Conservation (phyloP, 2,888 invertebrate genomes). For the Mesorhabditis spiculigera region DNA sequence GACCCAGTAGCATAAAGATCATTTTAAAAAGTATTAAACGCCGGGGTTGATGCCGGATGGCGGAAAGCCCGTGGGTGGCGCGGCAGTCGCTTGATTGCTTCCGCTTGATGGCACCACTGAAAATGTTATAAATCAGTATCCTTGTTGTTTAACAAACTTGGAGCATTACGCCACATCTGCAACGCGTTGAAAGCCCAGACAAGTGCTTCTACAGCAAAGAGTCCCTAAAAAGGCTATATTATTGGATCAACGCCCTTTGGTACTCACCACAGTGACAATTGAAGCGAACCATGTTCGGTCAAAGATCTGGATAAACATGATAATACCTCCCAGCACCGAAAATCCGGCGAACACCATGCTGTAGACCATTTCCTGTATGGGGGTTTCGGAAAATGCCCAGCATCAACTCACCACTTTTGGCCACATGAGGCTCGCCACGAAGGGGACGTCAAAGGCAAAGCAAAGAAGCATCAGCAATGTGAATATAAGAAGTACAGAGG, state of each 20-base stretch:
- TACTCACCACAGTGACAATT: not conserved
- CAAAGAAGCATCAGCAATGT: not conserved
- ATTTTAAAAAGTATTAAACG: not conserved
- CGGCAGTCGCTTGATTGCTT: not conserved
- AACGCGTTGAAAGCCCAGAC: constrained; percentile 3
- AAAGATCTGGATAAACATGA: not conserved
- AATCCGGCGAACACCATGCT: not conserved
- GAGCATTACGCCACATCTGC: not conserved
- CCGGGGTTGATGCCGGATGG: not conserved
- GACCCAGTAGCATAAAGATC: no score
- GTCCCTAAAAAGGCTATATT: not conserved
- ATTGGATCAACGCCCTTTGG: not conserved
- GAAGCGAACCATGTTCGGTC: not conserved
- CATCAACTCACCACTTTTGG: not conserved
- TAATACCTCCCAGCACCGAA: not conserved
- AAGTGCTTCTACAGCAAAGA: not conserved
- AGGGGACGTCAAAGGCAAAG: constrained; percentile 1
- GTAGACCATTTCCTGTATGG: not conserved
- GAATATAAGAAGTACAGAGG: not conserved
- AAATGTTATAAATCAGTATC: no score
- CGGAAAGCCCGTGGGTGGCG: not conserved
- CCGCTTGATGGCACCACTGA: not conserved
- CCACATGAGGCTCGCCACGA: constrained; percentile 2
- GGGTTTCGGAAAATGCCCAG: not conserved
- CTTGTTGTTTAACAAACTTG: not conserved